Evolutionary conservation across 2,113 vertebrate genomes (phyloP).

Genomic region (Lophius piscatorius): DNA sequence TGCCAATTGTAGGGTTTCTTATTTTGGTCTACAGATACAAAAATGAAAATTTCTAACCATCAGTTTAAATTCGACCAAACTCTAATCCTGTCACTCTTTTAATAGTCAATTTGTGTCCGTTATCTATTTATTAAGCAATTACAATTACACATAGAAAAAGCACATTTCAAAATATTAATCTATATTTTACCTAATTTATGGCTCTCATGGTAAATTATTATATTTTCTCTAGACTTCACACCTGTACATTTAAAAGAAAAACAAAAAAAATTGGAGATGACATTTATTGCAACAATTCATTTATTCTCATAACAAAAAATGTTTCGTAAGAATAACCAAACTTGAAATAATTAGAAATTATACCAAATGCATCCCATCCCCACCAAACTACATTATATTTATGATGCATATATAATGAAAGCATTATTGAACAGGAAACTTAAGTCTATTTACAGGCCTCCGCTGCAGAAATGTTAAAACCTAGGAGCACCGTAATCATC

Average conservation of each 20-base stretch:
- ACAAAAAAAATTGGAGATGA: background rate
- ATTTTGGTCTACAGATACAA: too few species aligned
- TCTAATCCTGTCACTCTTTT: too few species aligned
- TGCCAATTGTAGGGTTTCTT: too few species aligned
- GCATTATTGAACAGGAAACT: constrained; percentile 16
- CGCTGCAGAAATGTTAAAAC: constrained; percentile 73
- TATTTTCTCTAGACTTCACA: background rate
- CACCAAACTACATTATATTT: constrained; percentile 8
- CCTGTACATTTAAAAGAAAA: background rate
- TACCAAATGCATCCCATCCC: constrained; percentile 1
- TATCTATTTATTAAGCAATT: too few species aligned
- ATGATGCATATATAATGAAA: constrained; percentile 29
- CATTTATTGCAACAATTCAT: constrained; percentile 17
- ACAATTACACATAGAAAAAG: too few species aligned
- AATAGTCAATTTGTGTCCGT: too few species aligned
- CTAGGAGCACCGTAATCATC: constrained; percentile 98
- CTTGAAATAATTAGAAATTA: constrained; percentile 4
- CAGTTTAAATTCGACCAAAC: too few species aligned
- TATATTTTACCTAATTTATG: background rate
- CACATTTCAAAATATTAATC: too few species aligned
- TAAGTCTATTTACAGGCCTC: constrained; percentile 52
- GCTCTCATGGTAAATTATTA: background rate
- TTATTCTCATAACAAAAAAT: constrained; percentile 48
- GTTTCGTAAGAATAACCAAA: constrained; percentile 1
- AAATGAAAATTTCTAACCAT: too few species aligned